Conservation (phyloP, 2,113 vertebrate species). For the Pseudopipra pipra region DNA sequence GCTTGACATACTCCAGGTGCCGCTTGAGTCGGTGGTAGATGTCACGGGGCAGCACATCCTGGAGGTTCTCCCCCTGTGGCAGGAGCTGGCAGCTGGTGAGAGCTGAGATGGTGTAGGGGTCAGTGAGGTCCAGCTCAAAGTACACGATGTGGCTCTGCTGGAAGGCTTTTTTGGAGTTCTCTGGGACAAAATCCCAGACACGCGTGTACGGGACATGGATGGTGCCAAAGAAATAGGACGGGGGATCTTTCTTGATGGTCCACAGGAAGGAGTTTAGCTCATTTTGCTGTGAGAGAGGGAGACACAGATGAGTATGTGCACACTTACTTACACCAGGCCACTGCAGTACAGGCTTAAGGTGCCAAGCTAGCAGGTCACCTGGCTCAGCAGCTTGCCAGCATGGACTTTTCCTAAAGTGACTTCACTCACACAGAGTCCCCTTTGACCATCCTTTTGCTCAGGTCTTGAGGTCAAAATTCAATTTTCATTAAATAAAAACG, state of each 20-base stretch:
- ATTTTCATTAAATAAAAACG: not conserved
- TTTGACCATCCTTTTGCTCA: not conserved
- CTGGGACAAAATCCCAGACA: constrained; percentile 89
- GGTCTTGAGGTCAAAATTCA: not conserved
- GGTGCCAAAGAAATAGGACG: constrained; percentile 88
- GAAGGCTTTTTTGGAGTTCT: constrained; percentile 89
- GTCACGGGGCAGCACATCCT: constrained; percentile 84
- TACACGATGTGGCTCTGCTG: constrained; percentile 85
- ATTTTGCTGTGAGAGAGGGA: constrained; percentile 78
- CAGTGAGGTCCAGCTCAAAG: constrained; percentile 88
- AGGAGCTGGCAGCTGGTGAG: constrained; percentile 87
- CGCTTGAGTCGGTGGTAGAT: constrained; percentile 82
- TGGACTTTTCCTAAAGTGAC: not conserved
- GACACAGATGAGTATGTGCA: constrained; percentile 16
- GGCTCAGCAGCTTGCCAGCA: not conserved
- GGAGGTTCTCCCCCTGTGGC: constrained; percentile 84
- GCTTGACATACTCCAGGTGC: constrained; percentile 87
- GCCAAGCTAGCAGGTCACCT: not conserved
- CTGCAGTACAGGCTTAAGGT: not conserved
- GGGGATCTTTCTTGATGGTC: constrained; percentile 88
- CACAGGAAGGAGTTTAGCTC: constrained; percentile 91
- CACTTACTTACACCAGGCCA: not conserved
- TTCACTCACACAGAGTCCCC: not conserved
- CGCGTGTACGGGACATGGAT: constrained; percentile 88
- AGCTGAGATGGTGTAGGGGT: constrained; percentile 84